Evolutionary conservation across 2,113 vertebrate species (phyloP), one percentile per base, ranked within the genome.

Genomic region (Willisornis vidua): DNA sequence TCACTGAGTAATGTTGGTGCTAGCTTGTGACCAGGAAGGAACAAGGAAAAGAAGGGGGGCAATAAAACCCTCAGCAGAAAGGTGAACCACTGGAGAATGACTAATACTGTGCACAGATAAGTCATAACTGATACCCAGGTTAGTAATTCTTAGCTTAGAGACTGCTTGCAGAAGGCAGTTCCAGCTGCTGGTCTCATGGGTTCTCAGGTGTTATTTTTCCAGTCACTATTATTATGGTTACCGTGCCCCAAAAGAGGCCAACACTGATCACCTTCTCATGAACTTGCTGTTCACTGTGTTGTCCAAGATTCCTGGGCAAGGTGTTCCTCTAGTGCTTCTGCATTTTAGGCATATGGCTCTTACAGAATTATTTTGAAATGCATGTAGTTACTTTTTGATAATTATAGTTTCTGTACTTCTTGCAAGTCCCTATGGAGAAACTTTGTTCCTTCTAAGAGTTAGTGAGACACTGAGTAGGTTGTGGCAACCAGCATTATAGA

Each of bases 391-490:
- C 70, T 84, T 90, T 41, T n/a, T 87, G 70, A 31, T 88, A 65
- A 61, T 88, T 78, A 31, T 3, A 72, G 90, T 95, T 93, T 90
- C 62, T 93, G 33, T 75, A 39, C 73, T 93, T 48, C 24, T 25
- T 65, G n/a, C 39, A 49, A 83, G 77, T 90, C 85, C 88, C 80
- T 35, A 31, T 71, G 61, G 82, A 90, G 37, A 39, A 94, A 43
- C 93, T 79, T 83, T 85, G 79, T 78, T 95, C 83, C 58, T 78
- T 92, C 61, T 57, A 84, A 48, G 72, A 86, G 87, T 49, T 86
- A 52, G 88, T 81, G 92, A 95, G 68, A 83, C 82, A 75, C 73
- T 39, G 92, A 81, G 90, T 94, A 95, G 90, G 94, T 81, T 70
- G 92, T 58, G 58, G 62, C 45, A 94, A 78, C 88, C 61, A 88